Percentiles rank a stretch among this genome's conserved stretches.
phyloP scores from a whole-genome alignment of 1,140 invertebrate species.

The Drosophila murphyi region DNA sequence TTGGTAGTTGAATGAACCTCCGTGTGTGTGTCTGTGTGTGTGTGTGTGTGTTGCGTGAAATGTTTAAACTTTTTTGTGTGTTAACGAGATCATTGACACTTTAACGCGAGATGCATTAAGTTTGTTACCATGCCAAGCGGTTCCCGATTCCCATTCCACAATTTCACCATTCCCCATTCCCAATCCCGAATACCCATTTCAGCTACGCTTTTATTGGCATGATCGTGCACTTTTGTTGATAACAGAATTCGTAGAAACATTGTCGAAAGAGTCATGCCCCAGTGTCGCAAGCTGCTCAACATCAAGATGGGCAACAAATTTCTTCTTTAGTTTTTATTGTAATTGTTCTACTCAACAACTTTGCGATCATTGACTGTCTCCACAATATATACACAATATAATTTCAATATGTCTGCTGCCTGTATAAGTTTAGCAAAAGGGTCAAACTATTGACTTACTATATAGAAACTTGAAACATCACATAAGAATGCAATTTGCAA shows the following conservation, averaged over 20 bases:
- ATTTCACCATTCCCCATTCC: not conserved
- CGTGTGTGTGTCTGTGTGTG: conserved; percentile 38
- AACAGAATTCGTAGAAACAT: conserved; percentile 72
- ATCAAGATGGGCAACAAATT: conserved; percentile 35
- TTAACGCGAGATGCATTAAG: conserved; percentile 81
- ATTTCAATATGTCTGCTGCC: not conserved
- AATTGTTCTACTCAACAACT: conserved; percentile 3
- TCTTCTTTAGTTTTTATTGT: conserved; percentile 12
- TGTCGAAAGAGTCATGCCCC: conserved; percentile 51
- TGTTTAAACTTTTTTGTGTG: conserved; percentile 70
- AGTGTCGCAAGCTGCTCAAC: conserved; percentile 50
- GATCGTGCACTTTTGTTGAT: conserved; percentile 80
- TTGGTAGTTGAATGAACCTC: conserved; percentile 70
- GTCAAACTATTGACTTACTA: too few species aligned
- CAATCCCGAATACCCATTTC: conserved; percentile 24
- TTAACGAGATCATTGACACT: conserved; percentile 83
- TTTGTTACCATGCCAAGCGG: conserved; percentile 77
- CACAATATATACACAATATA: not conserved
- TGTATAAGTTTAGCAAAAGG: not conserved
- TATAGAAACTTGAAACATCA: too few species aligned
- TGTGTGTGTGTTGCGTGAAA: conserved; percentile 70
- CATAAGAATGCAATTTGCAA: too few species aligned
- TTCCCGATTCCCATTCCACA: conserved; percentile 22
- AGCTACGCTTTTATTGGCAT: conserved; percentile 72
- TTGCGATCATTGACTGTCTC: conserved; percentile 1